phyloP scores from a whole-genome alignment of 2,113 vertebrate species.

The Cynopterus brachyotis region DNA sequence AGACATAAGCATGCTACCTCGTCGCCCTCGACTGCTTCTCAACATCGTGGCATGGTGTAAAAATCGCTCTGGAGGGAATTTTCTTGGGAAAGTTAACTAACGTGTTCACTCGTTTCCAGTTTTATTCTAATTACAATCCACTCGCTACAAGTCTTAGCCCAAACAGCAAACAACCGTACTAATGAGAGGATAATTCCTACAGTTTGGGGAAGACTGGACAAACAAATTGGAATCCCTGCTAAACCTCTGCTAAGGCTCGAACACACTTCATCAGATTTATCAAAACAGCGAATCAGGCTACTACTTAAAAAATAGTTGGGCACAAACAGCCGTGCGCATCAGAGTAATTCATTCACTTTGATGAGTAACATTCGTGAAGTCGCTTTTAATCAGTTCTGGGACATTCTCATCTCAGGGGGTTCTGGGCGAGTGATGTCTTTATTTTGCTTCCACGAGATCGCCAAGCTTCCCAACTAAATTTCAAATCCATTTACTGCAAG shows the following conservation, averaged over 20 bases:
- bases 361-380: slow-evolving; percentile 30
- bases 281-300: slow-evolving; percentile 41
- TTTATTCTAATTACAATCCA: background rate
- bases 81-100: slow-evolving; percentile 5
- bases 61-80: background rate
- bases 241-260: background rate
- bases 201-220: slow-evolving; percentile 27
- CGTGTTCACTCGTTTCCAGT: background rate
- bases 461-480: background rate
- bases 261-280: slow-evolving; percentile 40
- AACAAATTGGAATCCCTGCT: background rate
- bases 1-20: background rate
- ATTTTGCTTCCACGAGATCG: background rate
- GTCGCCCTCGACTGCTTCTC: background rate
- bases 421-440: background rate
- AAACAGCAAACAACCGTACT: background rate
- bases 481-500: background rate
- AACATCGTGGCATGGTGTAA: background rate
- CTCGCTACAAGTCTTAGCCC: background rate
- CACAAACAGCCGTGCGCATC: background rate
- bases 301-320: slow-evolving; percentile 28
- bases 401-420: slow-evolving; percentile 29
- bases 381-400: slow-evolving; percentile 56
- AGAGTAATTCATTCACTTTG: slow-evolving; percentile 48
- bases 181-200: slow-evolving; percentile 8